phyloP scores from a whole-genome alignment of 2,797 vertebrate species.

The Ambastaia sidthimunki region DNA sequence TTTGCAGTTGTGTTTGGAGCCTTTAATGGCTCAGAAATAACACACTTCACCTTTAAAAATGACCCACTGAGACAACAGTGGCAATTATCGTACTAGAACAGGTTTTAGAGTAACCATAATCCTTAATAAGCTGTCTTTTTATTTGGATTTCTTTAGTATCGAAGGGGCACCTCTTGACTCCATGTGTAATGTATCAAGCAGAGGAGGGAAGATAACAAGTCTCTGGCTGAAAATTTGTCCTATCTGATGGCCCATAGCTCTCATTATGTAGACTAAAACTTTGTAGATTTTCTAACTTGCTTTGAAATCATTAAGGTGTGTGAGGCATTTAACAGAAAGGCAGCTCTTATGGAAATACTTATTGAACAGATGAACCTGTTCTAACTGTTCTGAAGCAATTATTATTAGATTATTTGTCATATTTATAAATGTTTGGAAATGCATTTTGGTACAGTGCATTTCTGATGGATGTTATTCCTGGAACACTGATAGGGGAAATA shows the following conservation, averaged over 20 bases:
- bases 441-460: too few relatives aligned
- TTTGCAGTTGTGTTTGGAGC: not conserved
- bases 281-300: not conserved
- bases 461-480: too few relatives aligned
- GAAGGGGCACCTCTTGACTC: not conserved
- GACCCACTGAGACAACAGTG: slow-evolving; percentile 9
- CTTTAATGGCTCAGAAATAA: not conserved
- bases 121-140: not conserved
- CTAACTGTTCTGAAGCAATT: not conserved
- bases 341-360: not conserved
- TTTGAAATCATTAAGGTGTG: not conserved
- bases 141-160: not conserved
- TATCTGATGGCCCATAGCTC: not conserved
- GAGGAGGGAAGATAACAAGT: not conserved
- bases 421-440: not conserved
- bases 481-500: too few relatives aligned
- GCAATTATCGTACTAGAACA: not conserved
- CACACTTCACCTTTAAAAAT: not conserved
- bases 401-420: not conserved
- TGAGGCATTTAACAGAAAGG: not conserved
- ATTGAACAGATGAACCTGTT: not conserved
- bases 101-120: not conserved
- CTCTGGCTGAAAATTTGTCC: not conserved
- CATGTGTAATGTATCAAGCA: not conserved
- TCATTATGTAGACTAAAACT: slow-evolving; percentile 12